Evolutionary conservation across 2,888 invertebrate genomes (phyloP), one percentile per base, ranked within the genome.

Genomic region (Mesopsocus fuscifrons): DNA sequence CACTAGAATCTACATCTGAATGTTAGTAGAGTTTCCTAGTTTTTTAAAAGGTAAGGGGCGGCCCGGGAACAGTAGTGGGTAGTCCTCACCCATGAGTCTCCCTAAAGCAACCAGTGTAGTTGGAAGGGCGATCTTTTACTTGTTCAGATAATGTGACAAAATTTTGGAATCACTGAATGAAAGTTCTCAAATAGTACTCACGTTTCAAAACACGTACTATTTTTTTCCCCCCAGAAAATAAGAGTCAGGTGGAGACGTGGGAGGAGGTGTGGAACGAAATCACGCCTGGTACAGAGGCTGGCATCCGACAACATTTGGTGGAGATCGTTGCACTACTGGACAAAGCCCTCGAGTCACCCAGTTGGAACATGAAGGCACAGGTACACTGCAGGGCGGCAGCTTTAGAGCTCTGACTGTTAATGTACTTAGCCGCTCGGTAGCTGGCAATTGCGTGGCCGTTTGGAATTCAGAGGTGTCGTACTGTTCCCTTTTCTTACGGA

Each of bases 181-280:
- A n/a, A n/a, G n/a, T n/a, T n/a, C n/a, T n/a, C n/a, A n/a, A n/a
- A n/a, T n/a, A n/a, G n/a, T n/a, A n/a, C n/a, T n/a, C n/a, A n/a
- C n/a, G n/a, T n/a, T n/a, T n/a, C n/a, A n/a, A n/a, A n/a, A n/a
- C n/a, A n/a, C n/a, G n/a, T n/a, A n/a, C n/a, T n/a, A n/a, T n/a
- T n/a, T n/a, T n/a, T n/a, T n/a, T n/a, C n/a, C n/a, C n/a, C n/a
- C n/a, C 23, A 59, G 69, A 69, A 48, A 69, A 69, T 47, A 66
- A 66, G 49, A 54, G 55, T 9, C 74, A 74, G 9, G 67, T 79
- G 47, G 78, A 80, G 54, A 62, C 78, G 47, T 92, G 83, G 76
- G 81, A 79, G 48, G 89, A 91, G 56, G 68, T 89, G 32, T 92
- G 91, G 91, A 71, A 73, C 35, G 91, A 91, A 55, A 74, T 83